phyloP scores from a whole-genome alignment of 2,113 vertebrate species.

The Limanda limanda region DNA sequence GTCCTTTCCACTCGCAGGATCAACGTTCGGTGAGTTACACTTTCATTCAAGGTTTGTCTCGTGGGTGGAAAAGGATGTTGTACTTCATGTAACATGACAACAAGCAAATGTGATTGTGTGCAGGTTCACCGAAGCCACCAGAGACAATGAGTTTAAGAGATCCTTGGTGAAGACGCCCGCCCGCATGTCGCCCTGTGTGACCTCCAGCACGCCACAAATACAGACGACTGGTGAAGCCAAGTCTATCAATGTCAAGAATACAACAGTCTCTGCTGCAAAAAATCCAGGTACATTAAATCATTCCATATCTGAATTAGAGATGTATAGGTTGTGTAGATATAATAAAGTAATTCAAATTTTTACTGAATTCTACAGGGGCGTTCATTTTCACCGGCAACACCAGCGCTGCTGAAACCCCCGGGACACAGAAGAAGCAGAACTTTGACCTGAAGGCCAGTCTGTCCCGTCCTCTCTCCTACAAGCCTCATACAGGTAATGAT shows the following conservation, averaged over 20 bases:
- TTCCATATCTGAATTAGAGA: neutral
- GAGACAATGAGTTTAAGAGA: slow-evolving; percentile 89
- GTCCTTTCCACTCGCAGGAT: slow-evolving; percentile 87
- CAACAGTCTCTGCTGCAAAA: slow-evolving; percentile 56
- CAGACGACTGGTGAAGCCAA: slow-evolving; percentile 34
- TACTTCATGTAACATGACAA: no score
- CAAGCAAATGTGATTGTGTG: neutral
- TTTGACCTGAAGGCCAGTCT: slow-evolving; percentile 97
- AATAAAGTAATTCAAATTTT: no score
- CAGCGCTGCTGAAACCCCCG: slow-evolving; percentile 74
- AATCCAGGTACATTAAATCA: slow-evolving; percentile 56
- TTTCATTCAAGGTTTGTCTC: neutral
- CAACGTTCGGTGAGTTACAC: slow-evolving; percentile 87
- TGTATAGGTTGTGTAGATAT: no score
- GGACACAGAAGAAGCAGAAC: slow-evolving; percentile 81
- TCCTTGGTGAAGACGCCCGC: slow-evolving; percentile 92
- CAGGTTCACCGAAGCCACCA: slow-evolving; percentile 91
- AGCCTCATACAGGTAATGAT: slow-evolving; percentile 86
- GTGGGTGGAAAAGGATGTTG: no score
- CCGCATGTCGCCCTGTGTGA: slow-evolving; percentile 82
- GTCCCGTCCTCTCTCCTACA: slow-evolving; percentile 89
- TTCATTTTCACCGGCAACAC: slow-evolving; percentile 84
- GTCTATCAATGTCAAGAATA: slow-evolving; percentile 7
- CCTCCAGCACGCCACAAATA: slow-evolving; percentile 63
- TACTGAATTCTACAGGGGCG: slow-evolving; percentile 68